phyloP scores from a whole-genome alignment of 2,888 invertebrate genomes.

The Chymomyza fuscimana region DNA sequence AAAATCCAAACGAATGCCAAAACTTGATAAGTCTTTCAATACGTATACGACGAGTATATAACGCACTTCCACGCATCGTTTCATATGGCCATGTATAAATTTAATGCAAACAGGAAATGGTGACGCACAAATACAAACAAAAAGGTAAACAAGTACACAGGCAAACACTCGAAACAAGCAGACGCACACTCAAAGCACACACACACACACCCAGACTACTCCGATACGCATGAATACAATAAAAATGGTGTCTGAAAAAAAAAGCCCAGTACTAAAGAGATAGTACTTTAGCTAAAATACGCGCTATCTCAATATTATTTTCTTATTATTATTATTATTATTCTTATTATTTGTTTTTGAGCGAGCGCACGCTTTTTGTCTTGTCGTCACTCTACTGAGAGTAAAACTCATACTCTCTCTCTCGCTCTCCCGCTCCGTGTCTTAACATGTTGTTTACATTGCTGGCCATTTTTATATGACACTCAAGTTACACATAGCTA shows the following conservation, averaged over 20 bases:
- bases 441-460: conserved; percentile 4
- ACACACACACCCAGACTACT: no score
- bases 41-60: background rate
- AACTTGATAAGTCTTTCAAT: background rate
- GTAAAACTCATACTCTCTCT: no score
- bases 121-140: background rate
- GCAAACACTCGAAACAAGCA: background rate
- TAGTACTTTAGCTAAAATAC: background rate
- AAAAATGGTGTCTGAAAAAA: background rate
- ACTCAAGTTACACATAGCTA: conserved; percentile 18
- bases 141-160: background rate
- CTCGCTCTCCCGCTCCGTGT: background rate
- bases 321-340: conserved; percentile 25
- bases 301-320: background rate
- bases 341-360: conserved; percentile 28
- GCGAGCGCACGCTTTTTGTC: conserved; percentile 5
- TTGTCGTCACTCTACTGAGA: background rate
- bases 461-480: conserved; percentile 36
- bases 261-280: background rate
- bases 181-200: background rate
- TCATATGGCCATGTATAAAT: background rate
- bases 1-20: background rate
- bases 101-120: background rate
- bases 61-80: background rate
- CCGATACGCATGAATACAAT: background rate